phyloP scores from a whole-genome alignment of 2,797 vertebrate species.

The Myioborus melanocephalus region DNA sequence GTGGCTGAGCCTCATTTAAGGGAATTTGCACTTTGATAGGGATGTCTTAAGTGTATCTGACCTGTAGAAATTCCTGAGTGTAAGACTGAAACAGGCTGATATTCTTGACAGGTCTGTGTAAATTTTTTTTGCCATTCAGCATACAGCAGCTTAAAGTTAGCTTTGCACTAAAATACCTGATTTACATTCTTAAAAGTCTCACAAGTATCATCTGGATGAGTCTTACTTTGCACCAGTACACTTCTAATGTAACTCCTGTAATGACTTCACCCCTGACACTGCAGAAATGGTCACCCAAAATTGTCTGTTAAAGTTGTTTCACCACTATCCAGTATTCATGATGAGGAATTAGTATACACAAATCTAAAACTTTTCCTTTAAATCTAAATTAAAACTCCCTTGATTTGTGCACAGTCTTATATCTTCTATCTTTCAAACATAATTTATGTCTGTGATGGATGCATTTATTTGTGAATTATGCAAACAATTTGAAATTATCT shows the following conservation, averaged over 20 bases:
- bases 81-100: background rate
- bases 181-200: background rate
- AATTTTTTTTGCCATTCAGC: background rate
- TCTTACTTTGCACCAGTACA: background rate
- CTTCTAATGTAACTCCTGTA: background rate
- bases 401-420: background rate
- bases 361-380: background rate
- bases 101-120: background rate
- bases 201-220: background rate
- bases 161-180: background rate
- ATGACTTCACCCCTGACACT: background rate
- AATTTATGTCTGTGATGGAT: background rate
- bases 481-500: background rate
- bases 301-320: background rate
- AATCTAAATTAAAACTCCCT: background rate
- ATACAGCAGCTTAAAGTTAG: background rate
- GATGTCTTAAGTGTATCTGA: background rate
- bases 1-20: background rate
- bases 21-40: background rate
- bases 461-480: background rate
- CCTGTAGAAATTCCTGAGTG: background rate
- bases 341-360: background rate
- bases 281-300: background rate
- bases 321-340: background rate
- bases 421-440: background rate